These are phyloP conservation scores for Lemur catta DNA, from an alignment of 2,797 vertebrate genomes.

Conservation along the genomic window DNA sequence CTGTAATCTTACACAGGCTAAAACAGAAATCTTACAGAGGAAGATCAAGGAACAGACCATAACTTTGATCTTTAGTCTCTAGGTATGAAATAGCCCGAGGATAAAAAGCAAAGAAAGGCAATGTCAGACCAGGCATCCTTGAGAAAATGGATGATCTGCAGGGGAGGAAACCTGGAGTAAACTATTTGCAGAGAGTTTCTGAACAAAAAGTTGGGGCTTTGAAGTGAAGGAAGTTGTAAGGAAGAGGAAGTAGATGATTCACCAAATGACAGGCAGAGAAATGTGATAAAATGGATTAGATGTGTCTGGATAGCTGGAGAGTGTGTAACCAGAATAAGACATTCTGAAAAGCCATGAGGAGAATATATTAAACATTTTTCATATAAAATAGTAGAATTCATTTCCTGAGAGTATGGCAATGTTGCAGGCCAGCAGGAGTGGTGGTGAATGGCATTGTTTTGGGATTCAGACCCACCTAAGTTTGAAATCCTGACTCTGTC, in stretches of 20 bases:
- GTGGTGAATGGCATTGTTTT: not conserved
- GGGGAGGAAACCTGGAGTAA: not conserved
- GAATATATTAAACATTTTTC: not conserved
- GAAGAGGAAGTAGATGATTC: not conserved
- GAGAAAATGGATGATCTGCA: constrained; percentile 34
- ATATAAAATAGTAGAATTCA: not conserved
- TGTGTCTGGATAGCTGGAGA: not conserved
- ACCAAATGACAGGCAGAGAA: constrained; percentile 27
- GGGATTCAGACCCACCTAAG: not conserved
- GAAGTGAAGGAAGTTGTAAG: constrained; percentile 34
- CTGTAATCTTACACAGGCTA: not conserved
- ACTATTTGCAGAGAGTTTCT: constrained; percentile 50
- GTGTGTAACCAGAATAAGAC: not conserved
- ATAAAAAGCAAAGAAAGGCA: constrained; percentile 56
- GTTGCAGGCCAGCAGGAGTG: not conserved
- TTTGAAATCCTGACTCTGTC: not conserved
- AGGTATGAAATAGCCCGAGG: constrained; percentile 59
- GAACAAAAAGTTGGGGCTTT: constrained; percentile 49
- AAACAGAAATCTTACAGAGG: constrained; percentile 50
- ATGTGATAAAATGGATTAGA: not conserved
- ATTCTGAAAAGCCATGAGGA: not conserved
- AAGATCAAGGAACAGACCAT: constrained; percentile 62
- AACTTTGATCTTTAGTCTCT: constrained; percentile 69
- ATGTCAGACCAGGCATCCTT: not conserved
- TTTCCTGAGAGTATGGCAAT: not conserved